Evolutionary conservation across 2,113 vertebrate genomes (phyloP), one percentile per base, ranked within the genome.

Genomic region (Dendrocopos noguchii): DNA sequence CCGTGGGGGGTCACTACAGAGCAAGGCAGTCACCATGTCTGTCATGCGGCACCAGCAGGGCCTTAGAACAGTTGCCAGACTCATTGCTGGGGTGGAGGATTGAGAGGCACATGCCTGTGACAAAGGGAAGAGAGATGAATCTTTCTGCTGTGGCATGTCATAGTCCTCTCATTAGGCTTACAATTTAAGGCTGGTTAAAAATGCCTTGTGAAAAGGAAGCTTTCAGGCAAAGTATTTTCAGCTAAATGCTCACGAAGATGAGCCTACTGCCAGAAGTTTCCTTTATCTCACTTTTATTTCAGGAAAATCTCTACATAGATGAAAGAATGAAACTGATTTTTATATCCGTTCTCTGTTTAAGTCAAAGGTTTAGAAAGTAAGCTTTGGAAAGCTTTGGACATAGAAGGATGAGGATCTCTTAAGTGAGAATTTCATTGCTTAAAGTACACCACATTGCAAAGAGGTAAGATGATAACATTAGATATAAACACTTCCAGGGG

Each of bases 1-100:
- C 95, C 91, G 28, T 92, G 61, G 82, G 93, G 81, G 84, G 91
- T 96, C 89, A 94, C 65, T 86, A 12, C 84, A 88, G 84, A 90
- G 79, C 84, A 93, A 87, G 73, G 61, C 76, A 75, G 56, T 59
- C 76, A 16, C 68, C 34, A 22, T 27, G 79, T 36, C 46, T 83
- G 56, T 29, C 36, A 0, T 10, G 18, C 18, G 36, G 74, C 68
- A 80, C 66, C 65, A 17, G 15, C 7, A 65, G 72, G 8, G 31
- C 82, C 56, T 66, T 42, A 31, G 81, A 63, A 59, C 15, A 31
- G 39, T 61, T 68, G 20, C 52, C 76, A 61, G 33, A 42, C 19
- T 33, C 19, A 12, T 70, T 9, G 2, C 25, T 15, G 7, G 3
- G 3, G 7, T 15, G 7, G 15, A 60, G 10, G 15, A 24, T 60